Percentiles rank a stretch among this genome's conserved stretches.
These are phyloP conservation scores for Myrmecobius fasciatus DNA, from an alignment of 2,113 vertebrate species.

Conservation along the genomic window DNA sequence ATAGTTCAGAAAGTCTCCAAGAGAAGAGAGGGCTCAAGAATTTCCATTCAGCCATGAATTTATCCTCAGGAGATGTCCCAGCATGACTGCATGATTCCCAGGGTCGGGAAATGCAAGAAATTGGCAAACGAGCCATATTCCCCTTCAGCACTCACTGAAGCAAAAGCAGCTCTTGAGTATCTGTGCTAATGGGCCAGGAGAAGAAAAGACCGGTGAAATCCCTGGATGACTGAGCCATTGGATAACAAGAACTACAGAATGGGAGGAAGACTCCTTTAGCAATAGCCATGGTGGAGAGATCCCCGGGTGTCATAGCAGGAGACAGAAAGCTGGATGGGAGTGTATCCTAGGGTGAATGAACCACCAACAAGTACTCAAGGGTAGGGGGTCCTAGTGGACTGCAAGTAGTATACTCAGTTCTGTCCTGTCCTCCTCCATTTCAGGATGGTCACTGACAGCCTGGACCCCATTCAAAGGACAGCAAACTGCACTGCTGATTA, in stretches of 20 bases:
- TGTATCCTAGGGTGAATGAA: neutral
- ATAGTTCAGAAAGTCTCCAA: neutral
- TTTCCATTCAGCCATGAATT: constrained; percentile 15
- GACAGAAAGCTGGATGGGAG: too few species aligned
- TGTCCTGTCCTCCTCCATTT: neutral
- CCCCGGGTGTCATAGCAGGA: too few species aligned
- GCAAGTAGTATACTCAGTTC: neutral
- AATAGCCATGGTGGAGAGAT: neutral
- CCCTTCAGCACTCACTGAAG: constrained; percentile 16
- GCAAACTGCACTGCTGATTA: neutral
- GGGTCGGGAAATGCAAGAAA: neutral
- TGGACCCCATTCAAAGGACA: neutral
- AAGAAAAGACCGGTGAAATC: neutral
- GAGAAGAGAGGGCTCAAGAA: constrained; percentile 13
- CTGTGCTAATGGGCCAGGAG: neutral
- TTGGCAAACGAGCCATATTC: neutral
- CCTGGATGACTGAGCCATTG: neutral
- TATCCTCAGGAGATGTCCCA: neutral
- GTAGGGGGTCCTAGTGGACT: neutral
- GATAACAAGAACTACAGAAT: neutral
- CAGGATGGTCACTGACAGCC: constrained; percentile 13
- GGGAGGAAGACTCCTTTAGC: neutral
- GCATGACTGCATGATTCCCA: neutral
- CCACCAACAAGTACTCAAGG: neutral
- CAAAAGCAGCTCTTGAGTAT: constrained; percentile 14